Evolutionary conservation across 2,113 vertebrate genomes (phyloP), one percentile per base, ranked within the genome.

Genomic region (Chaetodon auriga): DNA sequence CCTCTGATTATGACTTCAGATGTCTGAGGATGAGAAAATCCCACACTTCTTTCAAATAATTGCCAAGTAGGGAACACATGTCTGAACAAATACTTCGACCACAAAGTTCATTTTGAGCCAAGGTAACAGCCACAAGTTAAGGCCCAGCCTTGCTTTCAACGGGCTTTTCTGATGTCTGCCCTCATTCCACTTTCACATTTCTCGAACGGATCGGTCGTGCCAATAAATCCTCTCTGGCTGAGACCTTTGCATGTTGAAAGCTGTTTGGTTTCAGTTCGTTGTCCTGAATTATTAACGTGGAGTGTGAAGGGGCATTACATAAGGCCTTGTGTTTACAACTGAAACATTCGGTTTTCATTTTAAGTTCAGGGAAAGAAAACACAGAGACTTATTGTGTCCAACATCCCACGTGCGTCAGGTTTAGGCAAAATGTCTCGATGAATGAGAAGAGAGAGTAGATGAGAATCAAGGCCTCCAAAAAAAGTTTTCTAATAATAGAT

Each of bases 231-330:
- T 83, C 80, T 81, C 86, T 86, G 85, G 83, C 90, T 88, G 75
- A 89, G 90, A 87, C 78, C 68, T 71, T 81, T 73, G 74, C 70
- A 81, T 54, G 55, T 61, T 83, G 78, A 89, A 87, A 82, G 78
- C 79, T 90, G 86, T 92, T 91, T 90, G 78, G 88, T 79, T 74
- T 89, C 78, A 81, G 68, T 89, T 90, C 77, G 55, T 89, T 85
- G 82, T 87, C 84, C 80, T 92, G 82, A 94, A 94, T 95, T 93
- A 95, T 93, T 91, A 86, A 95, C 68, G 81, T 48, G 16, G 81
- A 80, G 71, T 89, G 87, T 75, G 88, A 87, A 89, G 77, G 57
- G 51, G 58, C 73, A 82, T 95, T 95, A 90, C 90, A 89, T 93
- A 93, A 94, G 87, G 43, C 73, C 55, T 48, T 75, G 84, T 90